Evolutionary conservation across 2,888 invertebrate genomes (phyloP).

Genomic region (Halictus quadricinctus): DNA sequence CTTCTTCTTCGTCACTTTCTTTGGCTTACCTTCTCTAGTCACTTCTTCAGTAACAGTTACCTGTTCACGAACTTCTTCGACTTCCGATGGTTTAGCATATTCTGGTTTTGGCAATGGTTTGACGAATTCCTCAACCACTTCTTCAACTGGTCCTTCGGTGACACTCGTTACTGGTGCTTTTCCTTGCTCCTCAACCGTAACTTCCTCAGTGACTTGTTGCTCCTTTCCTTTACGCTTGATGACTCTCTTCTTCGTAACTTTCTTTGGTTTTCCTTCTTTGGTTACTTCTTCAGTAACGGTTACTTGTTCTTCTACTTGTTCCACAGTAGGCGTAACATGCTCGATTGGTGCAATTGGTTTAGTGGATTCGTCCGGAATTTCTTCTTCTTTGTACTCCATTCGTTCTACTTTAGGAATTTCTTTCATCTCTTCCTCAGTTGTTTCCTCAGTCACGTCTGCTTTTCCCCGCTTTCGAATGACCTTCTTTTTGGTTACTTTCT

Average conservation of each 20-base stretch:
- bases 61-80: slow-evolving; percentile 41
- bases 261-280: slow-evolving; percentile 68
- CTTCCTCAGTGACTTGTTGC: slow-evolving; percentile 66
- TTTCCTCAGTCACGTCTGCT: slow-evolving; percentile 69
- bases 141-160: too few relatives aligned
- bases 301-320: slow-evolving; percentile 52
- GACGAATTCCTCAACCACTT: too few relatives aligned
- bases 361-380: slow-evolving; percentile 41
- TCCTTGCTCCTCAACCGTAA: slow-evolving; percentile 74
- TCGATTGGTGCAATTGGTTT: slow-evolving; percentile 7
- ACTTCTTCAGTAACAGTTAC: slow-evolving; percentile 70
- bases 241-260: slow-evolving; percentile 61
- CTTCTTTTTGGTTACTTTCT: slow-evolving; percentile 43
- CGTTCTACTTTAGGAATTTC: slow-evolving; percentile 30
- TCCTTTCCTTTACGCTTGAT: slow-evolving; percentile 64
- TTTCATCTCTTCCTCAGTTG: slow-evolving; percentile 62
- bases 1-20: too few relatives aligned
- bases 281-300: slow-evolving; percentile 70
- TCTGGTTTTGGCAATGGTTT: too few relatives aligned
- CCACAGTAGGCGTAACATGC: not conserved
- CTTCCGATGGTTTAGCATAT: too few relatives aligned
- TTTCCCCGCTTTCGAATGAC: slow-evolving; percentile 60
- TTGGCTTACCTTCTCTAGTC: slow-evolving; percentile 78
- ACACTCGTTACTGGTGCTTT: slow-evolving; percentile 59
- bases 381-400: slow-evolving; percentile 59